These are phyloP conservation scores for human DNA, from an alignment of 2,113 vertebrate genomes.

Conservation along the genomic window GRCh38 chr4:1223001-1223500, in stretches of 20 bases:
- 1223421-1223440: background rate
- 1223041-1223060: background rate
- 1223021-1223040: background rate
- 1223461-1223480: background rate
- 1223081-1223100: too few relatives aligned
- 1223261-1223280: fast-evolving
- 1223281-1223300: background rate
- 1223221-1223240: too few relatives aligned
- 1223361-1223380: too few relatives aligned
- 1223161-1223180: too few relatives aligned
- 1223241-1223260: background rate
- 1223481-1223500: background rate
- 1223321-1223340: background rate
- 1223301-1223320: background rate
- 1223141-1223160: background rate
- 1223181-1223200: background rate
- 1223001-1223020: background rate
- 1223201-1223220: background rate
- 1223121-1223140: background rate
- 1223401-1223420: background rate
- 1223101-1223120: background rate
- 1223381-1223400: background rate
- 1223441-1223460: background rate
- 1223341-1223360: background rate
- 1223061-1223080: too few relatives aligned